phyloP scores from a whole-genome alignment of 1,140 invertebrate genomes.

The Papilio machaon region DNA sequence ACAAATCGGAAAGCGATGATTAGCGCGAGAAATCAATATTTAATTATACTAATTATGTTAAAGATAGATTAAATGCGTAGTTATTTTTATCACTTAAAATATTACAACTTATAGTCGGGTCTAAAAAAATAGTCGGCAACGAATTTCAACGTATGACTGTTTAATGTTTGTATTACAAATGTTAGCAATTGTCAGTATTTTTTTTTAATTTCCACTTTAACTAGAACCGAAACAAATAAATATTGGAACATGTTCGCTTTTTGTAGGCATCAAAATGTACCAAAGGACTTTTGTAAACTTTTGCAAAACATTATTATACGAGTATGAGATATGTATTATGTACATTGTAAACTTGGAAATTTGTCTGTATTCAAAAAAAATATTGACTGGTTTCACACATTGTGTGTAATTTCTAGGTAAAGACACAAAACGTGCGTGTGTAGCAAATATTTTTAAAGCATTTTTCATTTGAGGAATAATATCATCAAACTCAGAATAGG shows the following conservation, averaged over 20 bases:
- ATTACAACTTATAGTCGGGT: neutral
- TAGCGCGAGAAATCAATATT: neutral
- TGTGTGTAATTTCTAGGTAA: no score
- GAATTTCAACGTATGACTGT: neutral
- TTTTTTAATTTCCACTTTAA: neutral
- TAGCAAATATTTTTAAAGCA: no score
- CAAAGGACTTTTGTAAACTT: neutral
- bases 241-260: constrained; percentile 16
- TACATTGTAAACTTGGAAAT: neutral
- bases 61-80: neutral
- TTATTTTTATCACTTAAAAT: neutral
- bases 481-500: no score
- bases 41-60: neutral
- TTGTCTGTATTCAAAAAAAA: neutral
- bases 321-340: no score
- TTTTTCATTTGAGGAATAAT: no score
- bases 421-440: no score
- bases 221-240: constrained; percentile 7
- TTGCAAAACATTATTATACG: neutral
- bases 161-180: neutral
- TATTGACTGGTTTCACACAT: no score
- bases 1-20: neutral
- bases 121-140: neutral
- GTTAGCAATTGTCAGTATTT: neutral
- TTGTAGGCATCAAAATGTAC: neutral